These are phyloP conservation scores for Agonopterix arenella DNA, from an alignment of 2,888 invertebrate genomes.

Conservation along the genomic window DNA sequence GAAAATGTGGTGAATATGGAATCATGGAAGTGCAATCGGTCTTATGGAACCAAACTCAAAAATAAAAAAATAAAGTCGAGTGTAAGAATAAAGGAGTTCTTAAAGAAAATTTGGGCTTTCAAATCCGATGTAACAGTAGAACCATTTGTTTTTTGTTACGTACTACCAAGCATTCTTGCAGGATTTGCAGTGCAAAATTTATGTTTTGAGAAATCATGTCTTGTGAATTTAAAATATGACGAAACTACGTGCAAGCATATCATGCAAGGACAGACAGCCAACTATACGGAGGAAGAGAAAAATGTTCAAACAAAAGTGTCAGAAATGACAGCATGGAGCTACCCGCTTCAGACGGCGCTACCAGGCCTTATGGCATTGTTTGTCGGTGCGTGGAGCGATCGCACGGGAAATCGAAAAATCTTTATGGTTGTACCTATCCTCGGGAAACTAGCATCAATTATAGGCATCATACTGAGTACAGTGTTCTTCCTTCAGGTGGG, in stretches of 20 bases:
- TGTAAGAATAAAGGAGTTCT: constrained; percentile 50
- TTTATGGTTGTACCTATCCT: constrained; percentile 77
- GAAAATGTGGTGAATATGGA: constrained; percentile 60
- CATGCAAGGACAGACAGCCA: constrained; percentile 59
- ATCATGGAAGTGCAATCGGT: constrained; percentile 54
- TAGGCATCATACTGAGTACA: constrained; percentile 74
- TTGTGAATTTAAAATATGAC: constrained; percentile 73
- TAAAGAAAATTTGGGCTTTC: constrained; percentile 58
- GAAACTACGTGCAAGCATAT: constrained; percentile 71
- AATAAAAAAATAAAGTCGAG: constrained; percentile 51
- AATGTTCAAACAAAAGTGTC: constrained; percentile 72
- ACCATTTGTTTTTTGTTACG: constrained; percentile 80
- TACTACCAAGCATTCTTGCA: constrained; percentile 81
- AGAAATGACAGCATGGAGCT: constrained; percentile 76
- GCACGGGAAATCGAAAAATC: constrained; percentile 76
- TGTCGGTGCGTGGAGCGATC: constrained; percentile 79
- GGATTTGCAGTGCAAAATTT: constrained; percentile 77
- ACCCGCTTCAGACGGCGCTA: constrained; percentile 74
- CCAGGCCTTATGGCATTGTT: constrained; percentile 76
- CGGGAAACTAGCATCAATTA: constrained; percentile 74
- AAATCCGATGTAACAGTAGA: constrained; percentile 78
- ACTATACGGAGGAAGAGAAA: constrained; percentile 56
- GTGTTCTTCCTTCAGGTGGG: constrained; percentile 74
- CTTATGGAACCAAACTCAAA: constrained; percentile 40
- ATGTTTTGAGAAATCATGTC: constrained; percentile 77